Evolutionary conservation across 2,797 vertebrate species (phyloP), one percentile per base, ranked within the genome.

Genomic region (Takifugu ocellatus): DNA sequence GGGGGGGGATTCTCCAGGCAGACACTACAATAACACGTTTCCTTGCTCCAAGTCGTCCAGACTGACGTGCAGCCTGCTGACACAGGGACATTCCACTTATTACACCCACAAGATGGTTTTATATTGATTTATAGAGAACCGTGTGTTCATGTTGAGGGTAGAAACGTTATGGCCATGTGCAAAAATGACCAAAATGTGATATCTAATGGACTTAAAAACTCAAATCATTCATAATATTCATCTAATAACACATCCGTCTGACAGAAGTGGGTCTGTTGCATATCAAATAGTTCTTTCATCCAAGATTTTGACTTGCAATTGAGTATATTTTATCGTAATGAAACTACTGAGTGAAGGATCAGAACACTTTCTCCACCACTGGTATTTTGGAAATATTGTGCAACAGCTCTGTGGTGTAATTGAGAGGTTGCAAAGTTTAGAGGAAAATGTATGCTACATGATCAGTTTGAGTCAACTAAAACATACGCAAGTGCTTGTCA

Each of bases 21-120:
- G 78, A 87, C 79, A 83, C 83, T 89, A 87, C 70, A 83, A 84
- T 67, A 88, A 88, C 86, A 89, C 66, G 53, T 61, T 59, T 84
- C 67, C 79, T 72, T 17, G 55, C 74, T 55, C 64, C 72, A 24
- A 1, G 27, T 64, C 54, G 56, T 51, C 54, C 12, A 63, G 66
- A 77, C 67, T 70, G 60, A 75, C 82, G 58, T 53, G 59, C 61
- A 63, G 53, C 68, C 43, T 48, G 54, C 65, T 63, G 52, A 68
- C 56, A 49, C 31, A 63, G 54, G 26, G 57, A 45, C 49, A 54
- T 48, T n/a, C 44, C 44, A 45, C 44, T 36, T 39, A 39, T 39
- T 39, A 39, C 36, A 39, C 3, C 36, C 36, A 39, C 36, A 39
- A 14, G 36, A 39, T 39, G 12, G 36, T 14, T 39, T 39, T 39